A percentile compares a stretch with the other conserved stretches of the same genome.
Conservation (phyloP, 2,113 vertebrate genomes). For the Ramphastos sulfuratus region DNA sequence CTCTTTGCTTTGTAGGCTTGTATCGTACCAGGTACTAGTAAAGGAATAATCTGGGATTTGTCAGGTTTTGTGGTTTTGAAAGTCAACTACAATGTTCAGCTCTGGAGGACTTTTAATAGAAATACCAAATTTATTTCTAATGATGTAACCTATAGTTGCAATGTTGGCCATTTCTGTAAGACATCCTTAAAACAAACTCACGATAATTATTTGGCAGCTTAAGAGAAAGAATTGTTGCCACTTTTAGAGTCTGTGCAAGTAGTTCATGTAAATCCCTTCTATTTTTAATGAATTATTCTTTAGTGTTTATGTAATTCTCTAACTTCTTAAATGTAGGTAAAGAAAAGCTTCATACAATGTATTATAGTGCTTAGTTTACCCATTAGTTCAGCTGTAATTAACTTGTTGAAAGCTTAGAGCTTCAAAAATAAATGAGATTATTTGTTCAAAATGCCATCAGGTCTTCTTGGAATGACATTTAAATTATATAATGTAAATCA, state of each 20-base stretch:
- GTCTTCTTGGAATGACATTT: conserved; percentile 80
- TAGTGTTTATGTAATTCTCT: conserved; percentile 59
- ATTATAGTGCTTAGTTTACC: conserved; percentile 57
- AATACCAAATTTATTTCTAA: neutral
- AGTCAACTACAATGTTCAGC: neutral
- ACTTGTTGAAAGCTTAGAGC: conserved; percentile 68
- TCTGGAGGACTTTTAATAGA: neutral
- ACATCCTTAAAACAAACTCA: neutral
- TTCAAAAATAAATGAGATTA: conserved; percentile 80
- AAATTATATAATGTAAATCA: conserved; percentile 83
- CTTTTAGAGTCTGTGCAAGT: conserved; percentile 17
- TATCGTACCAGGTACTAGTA: neutral
- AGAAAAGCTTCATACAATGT: conserved; percentile 9
- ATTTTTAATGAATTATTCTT: conserved; percentile 60
- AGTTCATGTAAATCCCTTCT: conserved; percentile 45
- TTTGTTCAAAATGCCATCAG: conserved; percentile 82
- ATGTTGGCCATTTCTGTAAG: neutral
- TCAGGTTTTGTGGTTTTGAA: conserved; percentile 15
- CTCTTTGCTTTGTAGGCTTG: neutral
- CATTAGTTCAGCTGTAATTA: conserved; percentile 73
- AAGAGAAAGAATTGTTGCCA: neutral
- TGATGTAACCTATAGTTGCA: neutral
- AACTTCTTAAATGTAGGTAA: conserved; percentile 53
- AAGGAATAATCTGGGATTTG: neutral
- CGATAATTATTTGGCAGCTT: neutral